Percentiles rank a stretch among this genome's conserved stretches.
Evolutionary conservation across 2,888 invertebrate species (phyloP).

Genomic region (Drosophila ustulata): DNA sequence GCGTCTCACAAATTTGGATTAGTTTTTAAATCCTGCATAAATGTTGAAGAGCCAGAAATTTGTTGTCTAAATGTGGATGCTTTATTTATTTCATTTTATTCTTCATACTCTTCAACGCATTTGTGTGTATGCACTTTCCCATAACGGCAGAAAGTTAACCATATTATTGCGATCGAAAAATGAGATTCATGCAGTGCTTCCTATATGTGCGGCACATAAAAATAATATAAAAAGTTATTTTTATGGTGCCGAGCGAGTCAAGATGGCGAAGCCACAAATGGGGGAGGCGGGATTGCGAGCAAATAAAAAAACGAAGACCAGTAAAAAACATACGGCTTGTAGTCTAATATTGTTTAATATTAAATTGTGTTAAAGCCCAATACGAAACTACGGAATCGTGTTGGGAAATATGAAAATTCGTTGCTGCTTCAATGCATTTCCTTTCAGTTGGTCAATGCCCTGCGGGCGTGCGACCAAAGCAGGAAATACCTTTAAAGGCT

Average conservation of each 20-base stretch:
- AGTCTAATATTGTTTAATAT: constrained; percentile 3
- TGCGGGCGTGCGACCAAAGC: constrained; percentile 15
- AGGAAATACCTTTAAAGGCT: constrained; percentile 12
- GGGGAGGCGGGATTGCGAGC: not conserved
- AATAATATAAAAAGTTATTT: constrained; percentile 42
- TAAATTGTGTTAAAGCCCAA: constrained; percentile 22
- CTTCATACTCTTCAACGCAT: not conserved
- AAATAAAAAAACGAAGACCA: constrained; percentile 13
- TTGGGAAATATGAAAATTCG: constrained; percentile 15
- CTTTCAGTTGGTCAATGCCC: constrained; percentile 12
- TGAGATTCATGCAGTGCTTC: constrained; percentile 1
- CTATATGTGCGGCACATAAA: constrained; percentile 30
- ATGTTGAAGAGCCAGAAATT: too few species aligned
- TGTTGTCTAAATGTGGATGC: not conserved
- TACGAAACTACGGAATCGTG: constrained; percentile 15
- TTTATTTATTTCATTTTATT: not conserved
- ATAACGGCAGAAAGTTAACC: constrained; percentile 8
- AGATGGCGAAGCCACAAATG: not conserved
- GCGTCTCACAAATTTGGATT: too few species aligned
- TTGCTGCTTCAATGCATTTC: constrained; percentile 12
- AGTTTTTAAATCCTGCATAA: too few species aligned
- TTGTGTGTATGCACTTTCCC: not conserved
- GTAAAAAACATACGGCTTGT: constrained; percentile 6
- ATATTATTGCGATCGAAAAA: constrained; percentile 26
- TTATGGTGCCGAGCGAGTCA: constrained; percentile 28